Evolutionary conservation across 2,888 invertebrate genomes (phyloP).

Genomic region (Phengaris alcon): DNA sequence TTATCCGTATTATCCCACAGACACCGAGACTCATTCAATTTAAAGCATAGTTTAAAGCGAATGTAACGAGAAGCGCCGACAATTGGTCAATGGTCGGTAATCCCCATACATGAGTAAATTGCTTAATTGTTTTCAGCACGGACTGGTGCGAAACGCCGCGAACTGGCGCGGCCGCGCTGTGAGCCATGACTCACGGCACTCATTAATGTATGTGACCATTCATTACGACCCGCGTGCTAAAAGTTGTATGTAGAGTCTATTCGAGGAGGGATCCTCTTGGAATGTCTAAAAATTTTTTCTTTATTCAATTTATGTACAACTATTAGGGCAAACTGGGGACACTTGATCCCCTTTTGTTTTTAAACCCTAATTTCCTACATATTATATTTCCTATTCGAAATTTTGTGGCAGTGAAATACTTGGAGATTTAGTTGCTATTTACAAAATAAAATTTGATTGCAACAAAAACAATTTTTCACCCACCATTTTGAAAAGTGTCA

Average conservation of each 20-base stretch:
- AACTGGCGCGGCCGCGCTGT: constrained; percentile 9
- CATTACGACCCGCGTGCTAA: constrained; percentile 5
- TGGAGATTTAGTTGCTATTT: no score
- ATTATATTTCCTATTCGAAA: no score
- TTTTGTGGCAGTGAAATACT: no score
- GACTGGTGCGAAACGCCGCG: constrained; percentile 20
- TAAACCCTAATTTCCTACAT: no score
- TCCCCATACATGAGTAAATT: constrained; percentile 17
- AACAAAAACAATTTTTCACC: no score
- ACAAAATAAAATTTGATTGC: no score
- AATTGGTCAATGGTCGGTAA: not conserved
- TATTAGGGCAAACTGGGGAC: no score
- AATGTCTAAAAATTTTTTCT: no score
- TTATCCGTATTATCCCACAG: no score
- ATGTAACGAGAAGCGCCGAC: not conserved
- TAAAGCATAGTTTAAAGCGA: not conserved
- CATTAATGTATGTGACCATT: constrained; percentile 14
- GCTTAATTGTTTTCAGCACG: constrained; percentile 22
- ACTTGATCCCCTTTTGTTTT: no score
- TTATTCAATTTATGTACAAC: no score
- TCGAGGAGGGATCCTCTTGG: not conserved
- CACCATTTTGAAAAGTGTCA: no score
- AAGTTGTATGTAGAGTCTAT: not conserved
- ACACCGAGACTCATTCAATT: not conserved
- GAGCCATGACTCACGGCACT: not conserved